These are phyloP conservation scores for Drosophila trichaetosa DNA, from an alignment of 2,888 invertebrate species.

Conservation along the genomic window DNA sequence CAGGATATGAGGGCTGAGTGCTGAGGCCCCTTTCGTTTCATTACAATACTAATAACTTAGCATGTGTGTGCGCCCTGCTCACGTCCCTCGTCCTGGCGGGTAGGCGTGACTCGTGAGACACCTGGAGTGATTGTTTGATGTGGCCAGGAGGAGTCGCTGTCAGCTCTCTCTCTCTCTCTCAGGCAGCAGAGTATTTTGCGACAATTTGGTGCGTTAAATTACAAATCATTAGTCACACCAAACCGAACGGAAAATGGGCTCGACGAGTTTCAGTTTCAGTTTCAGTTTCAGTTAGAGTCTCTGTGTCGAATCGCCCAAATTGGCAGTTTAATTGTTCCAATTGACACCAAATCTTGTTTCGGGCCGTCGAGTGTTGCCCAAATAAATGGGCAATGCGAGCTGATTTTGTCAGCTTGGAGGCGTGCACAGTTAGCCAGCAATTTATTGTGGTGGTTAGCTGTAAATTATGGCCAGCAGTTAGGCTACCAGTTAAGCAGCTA, in stretches of 20 bases:
- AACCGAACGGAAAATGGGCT: slow-evolving; percentile 15
- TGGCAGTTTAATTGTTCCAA: slow-evolving; percentile 79
- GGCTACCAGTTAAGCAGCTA: slow-evolving; percentile 8
- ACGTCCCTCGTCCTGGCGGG: slow-evolving; percentile 34
- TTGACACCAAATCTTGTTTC: slow-evolving; percentile 66
- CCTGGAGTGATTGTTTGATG: slow-evolving; percentile 83
- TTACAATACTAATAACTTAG: slow-evolving; percentile 79
- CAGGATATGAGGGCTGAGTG: slow-evolving; percentile 10
- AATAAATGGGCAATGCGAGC: slow-evolving; percentile 52
- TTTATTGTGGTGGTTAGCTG: slow-evolving; percentile 53
- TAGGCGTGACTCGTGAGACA: slow-evolving; percentile 84
- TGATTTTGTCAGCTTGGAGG: slow-evolving; percentile 59
- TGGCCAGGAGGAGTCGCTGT: slow-evolving; percentile 13
- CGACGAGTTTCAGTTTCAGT: slow-evolving; percentile 19
- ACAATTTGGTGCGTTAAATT: slow-evolving; percentile 86
- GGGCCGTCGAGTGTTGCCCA: slow-evolving; percentile 56
- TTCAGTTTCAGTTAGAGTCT: slow-evolving; percentile 44
- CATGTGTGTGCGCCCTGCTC: slow-evolving; percentile 40
- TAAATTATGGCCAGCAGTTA: slow-evolving; percentile 21
- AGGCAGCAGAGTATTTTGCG: slow-evolving; percentile 56
- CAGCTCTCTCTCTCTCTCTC: slow-evolving; percentile 10
- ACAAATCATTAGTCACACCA: slow-evolving; percentile 79
- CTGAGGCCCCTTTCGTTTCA: slow-evolving; percentile 27
- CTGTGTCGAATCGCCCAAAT: slow-evolving; percentile 72
- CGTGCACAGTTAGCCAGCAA: slow-evolving; percentile 40